Evolutionary conservation across 2,797 vertebrate species (phyloP).

Genomic region (Sebastes wilsoni): DNA sequence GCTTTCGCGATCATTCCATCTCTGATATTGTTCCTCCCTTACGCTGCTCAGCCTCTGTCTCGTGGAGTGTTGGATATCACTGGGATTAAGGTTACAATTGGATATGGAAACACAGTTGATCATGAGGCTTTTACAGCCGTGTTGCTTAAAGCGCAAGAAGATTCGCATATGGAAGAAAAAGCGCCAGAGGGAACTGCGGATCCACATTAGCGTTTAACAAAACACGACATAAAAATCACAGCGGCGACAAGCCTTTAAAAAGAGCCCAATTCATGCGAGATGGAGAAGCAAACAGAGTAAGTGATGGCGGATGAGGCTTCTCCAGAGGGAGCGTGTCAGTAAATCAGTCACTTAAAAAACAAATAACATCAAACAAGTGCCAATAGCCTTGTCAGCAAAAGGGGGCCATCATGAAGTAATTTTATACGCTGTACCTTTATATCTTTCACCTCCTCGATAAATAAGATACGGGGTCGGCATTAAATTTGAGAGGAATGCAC

Average conservation of each 20-base stretch:
- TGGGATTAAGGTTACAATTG: conserved; percentile 23
- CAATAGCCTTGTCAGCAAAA: conserved; percentile 73
- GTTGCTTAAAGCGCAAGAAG: not conserved
- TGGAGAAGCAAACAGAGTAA: not conserved
- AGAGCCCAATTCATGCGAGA: not conserved
- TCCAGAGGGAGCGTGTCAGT: conserved; percentile 32
- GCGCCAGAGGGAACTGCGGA: not conserved
- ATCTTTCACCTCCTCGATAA: conserved; percentile 71
- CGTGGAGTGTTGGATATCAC: conserved; percentile 8
- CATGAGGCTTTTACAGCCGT: not conserved
- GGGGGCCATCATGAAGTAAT: conserved; percentile 60
- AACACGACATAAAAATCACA: not conserved
- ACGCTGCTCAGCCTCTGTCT: not conserved
- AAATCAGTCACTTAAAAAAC: conserved; percentile 76
- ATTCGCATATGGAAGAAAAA: not conserved
- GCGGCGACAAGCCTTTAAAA: not conserved
- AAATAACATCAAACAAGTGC: conserved; percentile 68
- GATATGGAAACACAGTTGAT: conserved; percentile 12
- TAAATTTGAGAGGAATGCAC: conserved; percentile 68
- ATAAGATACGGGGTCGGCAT: conserved; percentile 62
- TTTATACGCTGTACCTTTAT: conserved; percentile 58
- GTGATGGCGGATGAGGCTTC: not conserved
- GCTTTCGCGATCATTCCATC: conserved; percentile 38
- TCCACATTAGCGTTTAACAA: not conserved
- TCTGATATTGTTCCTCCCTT: conserved; percentile 48